A percentile compares a stretch with the other conserved stretches of the same genome.
Evolutionary conservation across 2,797 vertebrate species (phyloP).

Genomic region (Myoxocephalus aenaeus): DNA sequence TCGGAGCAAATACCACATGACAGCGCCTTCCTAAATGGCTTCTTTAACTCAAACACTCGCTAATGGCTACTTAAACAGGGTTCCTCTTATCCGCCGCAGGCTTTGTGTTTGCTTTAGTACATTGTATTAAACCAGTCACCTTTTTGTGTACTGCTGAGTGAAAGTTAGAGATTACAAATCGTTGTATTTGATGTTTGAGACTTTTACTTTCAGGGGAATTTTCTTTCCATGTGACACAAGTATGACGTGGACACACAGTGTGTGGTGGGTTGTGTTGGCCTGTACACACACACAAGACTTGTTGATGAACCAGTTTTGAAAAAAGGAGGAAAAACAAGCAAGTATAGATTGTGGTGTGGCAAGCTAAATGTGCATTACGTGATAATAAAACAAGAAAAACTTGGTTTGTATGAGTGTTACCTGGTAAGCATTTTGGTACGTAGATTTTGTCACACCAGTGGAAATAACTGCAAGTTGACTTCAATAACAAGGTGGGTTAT

Average conservation of each 20-base stretch:
- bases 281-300: conserved; percentile 10
- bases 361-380: neutral
- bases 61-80: conserved; percentile 79
- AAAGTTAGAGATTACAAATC: conserved; percentile 65
- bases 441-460: conserved; percentile 1
- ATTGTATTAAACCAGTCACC: conserved; percentile 60
- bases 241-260: conserved; percentile 15
- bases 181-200: conserved; percentile 50
- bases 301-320: neutral
- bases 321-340: conserved; percentile 29
- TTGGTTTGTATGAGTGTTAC: neutral
- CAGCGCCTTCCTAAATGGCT: conserved; percentile 67
- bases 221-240: conserved; percentile 25
- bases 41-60: conserved; percentile 72
- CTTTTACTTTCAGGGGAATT: conserved; percentile 41
- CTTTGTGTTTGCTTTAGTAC: conserved; percentile 79
- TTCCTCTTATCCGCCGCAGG: conserved; percentile 71
- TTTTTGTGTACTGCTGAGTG: conserved; percentile 54
- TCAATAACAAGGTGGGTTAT: neutral
- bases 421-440: neutral
- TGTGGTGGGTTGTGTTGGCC: conserved; percentile 8
- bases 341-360: neutral
- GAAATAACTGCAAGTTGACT: neutral
- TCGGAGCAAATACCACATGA: conserved; percentile 83
- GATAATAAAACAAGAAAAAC: conserved; percentile 14